Evolutionary conservation across 2,113 vertebrate genomes (phyloP).

Genomic region (Astur gentilis): DNA sequence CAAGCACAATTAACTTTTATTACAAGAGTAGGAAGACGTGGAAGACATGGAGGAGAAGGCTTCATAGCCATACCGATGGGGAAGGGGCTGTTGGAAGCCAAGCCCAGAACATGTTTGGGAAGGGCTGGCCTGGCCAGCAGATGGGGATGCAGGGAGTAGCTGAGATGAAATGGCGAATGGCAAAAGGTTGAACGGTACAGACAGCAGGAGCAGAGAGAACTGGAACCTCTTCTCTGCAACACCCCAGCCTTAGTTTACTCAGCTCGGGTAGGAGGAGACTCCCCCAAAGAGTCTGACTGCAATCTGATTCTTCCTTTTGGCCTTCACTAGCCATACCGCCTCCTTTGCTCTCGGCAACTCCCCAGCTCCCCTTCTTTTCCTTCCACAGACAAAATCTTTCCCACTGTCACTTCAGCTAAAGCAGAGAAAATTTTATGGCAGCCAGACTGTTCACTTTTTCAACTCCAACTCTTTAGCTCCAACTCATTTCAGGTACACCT

Average conservation of each 20-base stretch:
- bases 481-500: background rate
- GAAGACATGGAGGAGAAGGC: background rate
- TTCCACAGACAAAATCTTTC: background rate
- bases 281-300: background rate
- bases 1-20: background rate
- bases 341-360: background rate
- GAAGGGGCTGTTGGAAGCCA: background rate
- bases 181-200: background rate
- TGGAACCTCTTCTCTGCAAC: background rate
- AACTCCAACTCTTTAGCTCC: background rate
- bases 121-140: background rate
- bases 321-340: background rate
- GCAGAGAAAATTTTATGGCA: background rate
- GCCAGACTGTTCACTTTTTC: background rate
- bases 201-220: background rate
- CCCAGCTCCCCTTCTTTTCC: background rate
- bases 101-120: background rate
- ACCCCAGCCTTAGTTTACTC: background rate
- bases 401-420: background rate
- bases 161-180: background rate
- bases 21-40: background rate
- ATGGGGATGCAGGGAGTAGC: background rate
- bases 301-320: background rate
- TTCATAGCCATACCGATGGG: background rate
- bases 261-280: background rate